Percentiles rank a stretch among this genome's conserved stretches.
These are phyloP conservation scores for Brachionus asplanchnoidis DNA, from an alignment of 1,140 invertebrate genomes.

Conservation along the genomic window DNA sequence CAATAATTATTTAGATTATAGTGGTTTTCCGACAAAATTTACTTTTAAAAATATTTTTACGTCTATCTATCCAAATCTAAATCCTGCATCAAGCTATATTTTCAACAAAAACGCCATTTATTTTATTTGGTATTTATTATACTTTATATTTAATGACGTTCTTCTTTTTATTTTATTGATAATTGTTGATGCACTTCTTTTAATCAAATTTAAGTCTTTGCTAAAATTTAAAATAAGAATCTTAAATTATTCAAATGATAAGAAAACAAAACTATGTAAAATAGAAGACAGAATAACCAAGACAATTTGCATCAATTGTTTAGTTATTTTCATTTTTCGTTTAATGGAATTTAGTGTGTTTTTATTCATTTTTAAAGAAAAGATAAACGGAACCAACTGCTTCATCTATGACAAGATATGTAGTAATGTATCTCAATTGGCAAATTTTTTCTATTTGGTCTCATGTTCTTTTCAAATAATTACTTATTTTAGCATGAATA, in stretches of 20 bases:
- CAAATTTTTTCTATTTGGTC: too few relatives aligned
- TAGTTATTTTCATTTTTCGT: too few relatives aligned
- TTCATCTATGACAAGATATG: too few relatives aligned
- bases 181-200: too few relatives aligned
- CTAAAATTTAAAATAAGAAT: too few relatives aligned
- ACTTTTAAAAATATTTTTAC: too few relatives aligned
- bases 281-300: too few relatives aligned
- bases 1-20: too few relatives aligned
- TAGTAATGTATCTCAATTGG: too few relatives aligned
- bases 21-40: neutral
- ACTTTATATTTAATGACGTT: neutral
- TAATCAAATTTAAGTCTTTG: neutral
- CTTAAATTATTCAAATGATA: neutral
- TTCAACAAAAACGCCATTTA: neutral
- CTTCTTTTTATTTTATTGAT: neutral
- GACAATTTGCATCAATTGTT: too few relatives aligned
- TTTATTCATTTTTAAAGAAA: neutral
- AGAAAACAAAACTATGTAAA: neutral
- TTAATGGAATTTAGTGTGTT: neutral
- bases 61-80: neutral
- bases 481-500: neutral
- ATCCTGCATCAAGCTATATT: neutral
- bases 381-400: neutral
- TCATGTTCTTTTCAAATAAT: too few relatives aligned
- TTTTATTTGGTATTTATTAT: neutral